Percentiles rank a stretch among this genome's conserved stretches.
Conservation (phyloP, 2,888 invertebrate species). For the Selenia dentaria region DNA sequence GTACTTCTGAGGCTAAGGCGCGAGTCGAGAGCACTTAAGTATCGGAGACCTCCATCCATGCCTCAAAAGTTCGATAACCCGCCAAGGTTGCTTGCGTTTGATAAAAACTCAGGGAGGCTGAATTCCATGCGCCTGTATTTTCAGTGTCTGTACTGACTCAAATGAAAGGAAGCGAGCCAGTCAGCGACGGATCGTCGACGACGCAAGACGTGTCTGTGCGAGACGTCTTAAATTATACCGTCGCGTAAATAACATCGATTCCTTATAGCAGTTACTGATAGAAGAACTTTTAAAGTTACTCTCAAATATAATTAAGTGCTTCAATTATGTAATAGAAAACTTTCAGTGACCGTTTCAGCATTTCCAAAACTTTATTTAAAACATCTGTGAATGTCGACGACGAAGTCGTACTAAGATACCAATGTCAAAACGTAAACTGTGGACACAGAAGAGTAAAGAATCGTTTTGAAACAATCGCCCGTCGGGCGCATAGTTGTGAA, state of each 20-base stretch:
- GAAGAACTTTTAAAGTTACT: slow-evolving; percentile 2
- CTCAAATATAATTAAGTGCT: not conserved
- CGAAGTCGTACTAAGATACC: not conserved
- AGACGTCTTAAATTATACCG: slow-evolving; percentile 33
- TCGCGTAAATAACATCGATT: slow-evolving; percentile 76
- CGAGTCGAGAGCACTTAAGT: slow-evolving; percentile 46
- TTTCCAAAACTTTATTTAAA: too few relatives aligned
- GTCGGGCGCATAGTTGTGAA: slow-evolving; percentile 41
- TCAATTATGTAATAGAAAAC: slow-evolving; percentile 1
- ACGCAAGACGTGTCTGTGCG: slow-evolving; percentile 40
- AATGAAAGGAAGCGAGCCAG: slow-evolving; percentile 48
- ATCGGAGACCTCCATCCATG: slow-evolving; percentile 57
- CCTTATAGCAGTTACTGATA: slow-evolving; percentile 27
- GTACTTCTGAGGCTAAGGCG: slow-evolving; percentile 14
- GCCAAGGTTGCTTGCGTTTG: slow-evolving; percentile 53
- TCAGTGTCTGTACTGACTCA: slow-evolving; percentile 50
- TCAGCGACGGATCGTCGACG: slow-evolving; percentile 57
- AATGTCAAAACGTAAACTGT: slow-evolving; percentile 11
- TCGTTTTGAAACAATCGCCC: slow-evolving; percentile 54
- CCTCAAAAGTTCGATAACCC: slow-evolving; percentile 70
- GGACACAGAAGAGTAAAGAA: slow-evolving; percentile 6
- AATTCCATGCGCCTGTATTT: slow-evolving; percentile 56
- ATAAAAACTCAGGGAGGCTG: slow-evolving; percentile 63
- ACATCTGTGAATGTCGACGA: not conserved
- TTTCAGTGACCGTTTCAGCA: slow-evolving; percentile 12